Percentiles rank a stretch among this genome's conserved stretches.
These are phyloP conservation scores for Pipistrellus pipistrellus DNA, from an alignment of 2,797 vertebrate genomes.

Conservation along the genomic window DNA sequence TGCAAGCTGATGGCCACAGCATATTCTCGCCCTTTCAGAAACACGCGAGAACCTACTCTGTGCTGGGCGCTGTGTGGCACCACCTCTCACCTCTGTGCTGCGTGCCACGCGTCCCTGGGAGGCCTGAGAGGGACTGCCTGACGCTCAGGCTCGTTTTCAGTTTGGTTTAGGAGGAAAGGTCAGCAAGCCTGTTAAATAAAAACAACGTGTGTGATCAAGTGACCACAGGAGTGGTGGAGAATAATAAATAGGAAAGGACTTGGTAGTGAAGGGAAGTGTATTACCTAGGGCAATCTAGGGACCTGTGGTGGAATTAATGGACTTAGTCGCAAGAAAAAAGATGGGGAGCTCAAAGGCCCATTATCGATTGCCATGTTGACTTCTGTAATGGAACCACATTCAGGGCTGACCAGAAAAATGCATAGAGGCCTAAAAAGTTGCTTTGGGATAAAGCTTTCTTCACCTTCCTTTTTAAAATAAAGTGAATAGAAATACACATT, in stretches of 20 bases:
- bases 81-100: fast-evolving
- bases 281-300: background rate
- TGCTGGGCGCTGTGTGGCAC: background rate
- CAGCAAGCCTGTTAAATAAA: background rate
- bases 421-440: background rate
- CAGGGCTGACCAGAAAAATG: slow-evolving; percentile 39
- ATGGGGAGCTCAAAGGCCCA: background rate
- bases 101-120: background rate
- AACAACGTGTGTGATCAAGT: background rate
- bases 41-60: background rate
- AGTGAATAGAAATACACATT: slow-evolving; percentile 25
- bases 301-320: background rate
- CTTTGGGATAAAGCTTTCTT: slow-evolving; percentile 7
- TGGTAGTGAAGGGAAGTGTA: background rate
- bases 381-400: background rate
- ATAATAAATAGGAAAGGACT: background rate
- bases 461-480: background rate
- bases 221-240: background rate
- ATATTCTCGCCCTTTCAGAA: background rate
- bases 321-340: background rate
- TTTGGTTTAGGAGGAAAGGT: background rate
- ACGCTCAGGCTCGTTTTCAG: background rate
- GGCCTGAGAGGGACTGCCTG: background rate
- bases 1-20: background rate
- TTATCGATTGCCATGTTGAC: background rate